phyloP scores from a whole-genome alignment of 92 coral and sea anemone genomes.

The Pocillopora grandis region DNA sequence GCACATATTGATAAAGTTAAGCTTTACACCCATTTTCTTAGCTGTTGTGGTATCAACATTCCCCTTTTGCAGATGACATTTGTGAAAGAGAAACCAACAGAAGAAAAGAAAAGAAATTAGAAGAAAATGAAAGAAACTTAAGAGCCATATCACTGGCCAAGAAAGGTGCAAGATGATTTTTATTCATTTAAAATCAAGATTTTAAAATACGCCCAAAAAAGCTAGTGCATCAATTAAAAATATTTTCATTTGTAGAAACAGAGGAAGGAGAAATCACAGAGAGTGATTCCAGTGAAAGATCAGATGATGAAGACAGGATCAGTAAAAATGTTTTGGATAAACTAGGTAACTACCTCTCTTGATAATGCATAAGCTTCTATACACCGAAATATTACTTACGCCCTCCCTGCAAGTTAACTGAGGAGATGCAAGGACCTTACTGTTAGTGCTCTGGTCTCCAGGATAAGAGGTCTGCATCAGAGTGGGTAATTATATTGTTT shows the following conservation, averaged over 20 bases:
- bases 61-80: slow-evolving; percentile 5
- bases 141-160: slow-evolving; percentile 1
- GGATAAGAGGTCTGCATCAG: too few species aligned
- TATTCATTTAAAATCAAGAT: neutral
- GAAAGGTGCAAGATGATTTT: slow-evolving; percentile 27
- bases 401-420: too few species aligned
- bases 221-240: too few species aligned
- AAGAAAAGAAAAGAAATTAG: slow-evolving; percentile 28
- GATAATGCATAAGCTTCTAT: neutral
- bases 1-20: too few species aligned
- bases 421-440: too few species aligned
- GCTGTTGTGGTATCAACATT: neutral
- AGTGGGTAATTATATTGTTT: too few species aligned
- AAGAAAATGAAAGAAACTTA: slow-evolving; percentile 36
- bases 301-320: slow-evolving; percentile 88
- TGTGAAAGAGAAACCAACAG: slow-evolving; percentile 65
- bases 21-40: neutral
- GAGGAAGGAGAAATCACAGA: slow-evolving; percentile 67
- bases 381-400: too few species aligned
- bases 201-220: neutral
- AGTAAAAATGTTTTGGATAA: slow-evolving; percentile 60
- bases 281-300: slow-evolving; percentile 43
- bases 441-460: too few species aligned
- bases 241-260: slow-evolving; percentile 14
- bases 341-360: slow-evolving; percentile 59